Evolutionary conservation across 1,140 invertebrate species (phyloP).

Genomic region (Diplogasteroides magnus): DNA sequence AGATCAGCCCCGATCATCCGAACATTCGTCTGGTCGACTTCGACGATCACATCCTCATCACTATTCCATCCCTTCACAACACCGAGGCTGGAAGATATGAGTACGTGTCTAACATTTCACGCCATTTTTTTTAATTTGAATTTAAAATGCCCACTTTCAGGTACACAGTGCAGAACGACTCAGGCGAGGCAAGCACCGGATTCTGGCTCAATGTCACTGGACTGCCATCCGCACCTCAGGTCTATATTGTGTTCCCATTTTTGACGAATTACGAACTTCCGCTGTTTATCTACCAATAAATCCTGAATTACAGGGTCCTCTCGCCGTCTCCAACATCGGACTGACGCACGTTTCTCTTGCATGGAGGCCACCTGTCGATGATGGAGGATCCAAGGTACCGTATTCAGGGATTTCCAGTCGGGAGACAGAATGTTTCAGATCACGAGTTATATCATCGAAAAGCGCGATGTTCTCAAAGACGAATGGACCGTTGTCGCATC

Average conservation of each 20-base stretch:
- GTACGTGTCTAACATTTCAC: constrained; percentile 13
- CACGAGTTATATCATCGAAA: constrained; percentile 93
- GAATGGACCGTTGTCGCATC: constrained; percentile 53
- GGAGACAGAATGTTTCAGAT: constrained; percentile 57
- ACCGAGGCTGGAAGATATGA: constrained; percentile 73
- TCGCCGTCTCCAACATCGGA: constrained; percentile 80
- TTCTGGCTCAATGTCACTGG: constrained; percentile 82
- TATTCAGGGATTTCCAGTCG: not conserved
- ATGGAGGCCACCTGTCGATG: constrained; percentile 81
- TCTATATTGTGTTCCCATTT: no score
- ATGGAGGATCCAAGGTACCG: constrained; percentile 71
- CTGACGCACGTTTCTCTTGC: constrained; percentile 80
- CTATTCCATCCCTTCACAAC: constrained; percentile 54
- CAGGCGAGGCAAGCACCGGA: constrained; percentile 74
- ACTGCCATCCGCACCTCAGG: constrained; percentile 83
- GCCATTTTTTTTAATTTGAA: not conserved
- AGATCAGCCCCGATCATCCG: constrained; percentile 39
- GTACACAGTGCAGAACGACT: constrained; percentile 81
- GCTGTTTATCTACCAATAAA: no score
- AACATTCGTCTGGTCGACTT: constrained; percentile 50
- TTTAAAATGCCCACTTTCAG: not conserved
- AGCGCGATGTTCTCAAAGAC: constrained; percentile 64
- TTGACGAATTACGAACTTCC: no score
- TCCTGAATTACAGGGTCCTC: no score
- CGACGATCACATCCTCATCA: constrained; percentile 52